These are phyloP conservation scores for Napeogenes inachia DNA, from an alignment of 2,888 invertebrate species.

Conservation along the genomic window DNA sequence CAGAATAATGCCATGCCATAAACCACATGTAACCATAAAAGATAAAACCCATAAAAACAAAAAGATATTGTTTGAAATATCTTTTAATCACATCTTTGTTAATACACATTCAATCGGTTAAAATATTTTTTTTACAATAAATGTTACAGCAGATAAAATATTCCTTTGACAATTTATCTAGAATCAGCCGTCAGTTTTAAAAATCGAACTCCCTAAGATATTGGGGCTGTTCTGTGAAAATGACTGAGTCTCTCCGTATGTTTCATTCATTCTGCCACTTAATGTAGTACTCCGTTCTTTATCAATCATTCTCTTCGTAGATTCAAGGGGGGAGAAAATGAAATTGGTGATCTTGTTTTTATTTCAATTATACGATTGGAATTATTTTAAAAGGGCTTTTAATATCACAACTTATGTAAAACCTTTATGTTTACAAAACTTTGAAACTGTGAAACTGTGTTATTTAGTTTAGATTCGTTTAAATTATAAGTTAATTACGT, in stretches of 20 bases:
- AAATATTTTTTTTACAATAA: no score
- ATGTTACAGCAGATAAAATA: no score
- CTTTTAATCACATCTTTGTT: no score
- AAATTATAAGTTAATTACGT: no score
- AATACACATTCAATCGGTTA: no score
- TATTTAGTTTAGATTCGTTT: no score
- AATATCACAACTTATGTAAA: no score
- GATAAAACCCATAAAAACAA: not conserved
- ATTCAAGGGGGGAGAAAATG: conserved; percentile 58
- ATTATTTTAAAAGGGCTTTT: not conserved
- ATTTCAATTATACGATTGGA: conserved; percentile 31
- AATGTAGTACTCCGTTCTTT: conserved; percentile 43
- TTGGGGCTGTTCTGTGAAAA: not conserved
- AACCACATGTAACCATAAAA: not conserved
- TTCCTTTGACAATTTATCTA: no score
- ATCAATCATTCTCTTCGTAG: conserved; percentile 55
- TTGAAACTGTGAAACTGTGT: no score
- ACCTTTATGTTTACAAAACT: no score
- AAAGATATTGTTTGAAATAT: no score
- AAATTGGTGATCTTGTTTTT: conserved; percentile 45
- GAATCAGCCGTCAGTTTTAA: not conserved
- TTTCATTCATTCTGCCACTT: conserved; percentile 40
- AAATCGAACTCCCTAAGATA: not conserved
- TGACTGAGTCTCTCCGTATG: conserved; percentile 25
- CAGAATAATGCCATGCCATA: conserved; percentile 21